phyloP scores from a whole-genome alignment of 1,140 invertebrate species.

The Lepidurus couesii region DNA sequence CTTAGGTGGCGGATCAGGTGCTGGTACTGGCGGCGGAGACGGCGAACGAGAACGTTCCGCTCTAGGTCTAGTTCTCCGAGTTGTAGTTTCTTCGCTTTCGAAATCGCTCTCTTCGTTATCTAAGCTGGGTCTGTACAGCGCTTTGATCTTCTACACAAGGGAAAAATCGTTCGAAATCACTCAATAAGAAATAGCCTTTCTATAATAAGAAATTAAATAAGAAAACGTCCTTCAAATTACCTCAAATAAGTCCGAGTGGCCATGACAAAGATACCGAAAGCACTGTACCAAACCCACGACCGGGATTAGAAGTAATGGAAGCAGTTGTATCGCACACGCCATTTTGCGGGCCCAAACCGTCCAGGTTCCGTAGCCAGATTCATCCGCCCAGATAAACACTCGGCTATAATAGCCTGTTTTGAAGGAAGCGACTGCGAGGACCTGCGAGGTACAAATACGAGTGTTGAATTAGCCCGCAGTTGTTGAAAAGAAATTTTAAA shows the following conservation, averaged over 20 bases:
- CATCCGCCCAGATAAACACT: slow-evolving; percentile 60
- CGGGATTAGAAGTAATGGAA: slow-evolving; percentile 68
- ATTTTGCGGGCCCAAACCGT: slow-evolving; percentile 67
- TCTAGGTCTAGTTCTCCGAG: slow-evolving; percentile 8
- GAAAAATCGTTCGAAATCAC: slow-evolving; percentile 37
- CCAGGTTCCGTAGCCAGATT: slow-evolving; percentile 61
- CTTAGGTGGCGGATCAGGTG: slow-evolving; percentile 80
- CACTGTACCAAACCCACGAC: slow-evolving; percentile 72
- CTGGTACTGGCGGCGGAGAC: slow-evolving; percentile 39
- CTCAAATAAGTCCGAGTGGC: slow-evolving; percentile 77
- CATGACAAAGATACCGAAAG: slow-evolving; percentile 70
- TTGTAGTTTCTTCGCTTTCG: slow-evolving; percentile 36
- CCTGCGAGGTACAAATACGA: slow-evolving; percentile 46
- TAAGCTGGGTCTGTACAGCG: slow-evolving; percentile 59
- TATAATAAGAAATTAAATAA: not conserved
- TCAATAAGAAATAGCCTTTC: not conserved
- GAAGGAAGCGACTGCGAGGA: slow-evolving; percentile 68
- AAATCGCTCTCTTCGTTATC: slow-evolving; percentile 29
- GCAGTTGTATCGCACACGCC: slow-evolving; percentile 67
- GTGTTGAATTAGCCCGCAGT: not conserved
- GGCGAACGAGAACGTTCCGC: slow-evolving; percentile 32
- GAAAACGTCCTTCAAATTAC: slow-evolving; percentile 52
- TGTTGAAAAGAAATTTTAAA: not conserved
- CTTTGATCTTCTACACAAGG: slow-evolving; percentile 59
- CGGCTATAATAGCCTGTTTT: slow-evolving; percentile 66